phyloP scores from a whole-genome alignment of 2,113 vertebrate genomes.

The Daphoenositta chrysoptera region DNA sequence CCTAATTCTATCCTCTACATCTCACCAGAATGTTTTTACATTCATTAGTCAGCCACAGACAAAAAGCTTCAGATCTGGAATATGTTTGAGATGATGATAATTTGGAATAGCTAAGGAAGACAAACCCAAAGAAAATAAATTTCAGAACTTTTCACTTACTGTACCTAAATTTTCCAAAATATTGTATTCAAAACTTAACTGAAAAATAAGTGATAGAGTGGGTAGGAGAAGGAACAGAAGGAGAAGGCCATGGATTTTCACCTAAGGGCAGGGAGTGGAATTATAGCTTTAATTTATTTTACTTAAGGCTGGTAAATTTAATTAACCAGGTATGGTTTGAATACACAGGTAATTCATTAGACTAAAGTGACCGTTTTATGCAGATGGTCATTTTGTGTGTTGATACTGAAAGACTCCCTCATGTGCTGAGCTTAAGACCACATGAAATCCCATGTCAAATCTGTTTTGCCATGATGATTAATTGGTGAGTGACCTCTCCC shows the following conservation, averaged over 20 bases:
- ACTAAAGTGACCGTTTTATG: neutral
- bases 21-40: neutral
- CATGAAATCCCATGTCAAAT: neutral
- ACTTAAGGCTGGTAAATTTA: neutral
- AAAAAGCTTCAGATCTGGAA: neutral
- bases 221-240: neutral
- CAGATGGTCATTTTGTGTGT: neutral
- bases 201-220: neutral
- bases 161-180: neutral
- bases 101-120: neutral
- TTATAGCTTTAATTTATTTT: neutral
- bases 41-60: neutral
- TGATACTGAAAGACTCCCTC: neutral
- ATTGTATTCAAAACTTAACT: neutral
- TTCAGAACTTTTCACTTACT: neutral
- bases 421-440: neutral
- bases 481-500: neutral
- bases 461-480: neutral
- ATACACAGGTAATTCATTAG: constrained; percentile 9
- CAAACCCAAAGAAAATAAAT: neutral
- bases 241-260: neutral
- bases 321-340: neutral
- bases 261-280: neutral
- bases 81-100: neutral
- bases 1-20: neutral